Evolutionary conservation across 92 coral and sea anemone species (phyloP), one percentile per base, ranked within the genome.

Genomic region (Siderastrea siderea): DNA sequence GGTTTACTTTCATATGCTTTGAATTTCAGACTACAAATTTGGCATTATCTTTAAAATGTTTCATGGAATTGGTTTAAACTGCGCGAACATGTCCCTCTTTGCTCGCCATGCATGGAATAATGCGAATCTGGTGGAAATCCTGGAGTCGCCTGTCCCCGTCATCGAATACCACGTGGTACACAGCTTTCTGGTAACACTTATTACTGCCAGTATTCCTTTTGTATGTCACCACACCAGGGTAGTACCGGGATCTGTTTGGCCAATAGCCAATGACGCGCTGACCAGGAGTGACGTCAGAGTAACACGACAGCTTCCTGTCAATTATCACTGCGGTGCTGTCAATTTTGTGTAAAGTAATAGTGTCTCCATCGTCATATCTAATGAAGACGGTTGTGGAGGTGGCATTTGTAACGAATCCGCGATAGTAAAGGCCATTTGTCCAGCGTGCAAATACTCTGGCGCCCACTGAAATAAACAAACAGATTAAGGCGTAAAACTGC

Each of bases 401-500:
- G 13, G 47, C 72, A 16, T 14, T 38, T 67, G 15, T 12, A 9
- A 67, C 71, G 13, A 67, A 67, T 38, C 49, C 71, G 15, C 71
- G 71, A 38, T 67, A 67, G 49, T 67, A 67, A 67, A 26, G 71
- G 6, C 71, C 71, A 43, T 67, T 38, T 57, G 85, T 80, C 85
- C 85, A 80, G 85, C 85, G 85, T 46, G 85, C 85, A 47, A 80
- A 57, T 53, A 80, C 85, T 15, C 85, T 50, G 74, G 85, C 53
- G 13, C 85, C 85, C 47, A 80, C 76, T 80, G 72, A 62, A 64
- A 64, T 10, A 1, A 80, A 44, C 59, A 64, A 55, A 26, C 38
- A 26, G 38, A 26, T 26, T 26, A 26, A 26, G 38, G 38, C 38
- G 38, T 26, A 0, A 26, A 26, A 26, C 38, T 26, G 38, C 38